Evolutionary conservation across 2,888 invertebrate genomes (phyloP).

Genomic region (Ennomos fuscantarius): DNA sequence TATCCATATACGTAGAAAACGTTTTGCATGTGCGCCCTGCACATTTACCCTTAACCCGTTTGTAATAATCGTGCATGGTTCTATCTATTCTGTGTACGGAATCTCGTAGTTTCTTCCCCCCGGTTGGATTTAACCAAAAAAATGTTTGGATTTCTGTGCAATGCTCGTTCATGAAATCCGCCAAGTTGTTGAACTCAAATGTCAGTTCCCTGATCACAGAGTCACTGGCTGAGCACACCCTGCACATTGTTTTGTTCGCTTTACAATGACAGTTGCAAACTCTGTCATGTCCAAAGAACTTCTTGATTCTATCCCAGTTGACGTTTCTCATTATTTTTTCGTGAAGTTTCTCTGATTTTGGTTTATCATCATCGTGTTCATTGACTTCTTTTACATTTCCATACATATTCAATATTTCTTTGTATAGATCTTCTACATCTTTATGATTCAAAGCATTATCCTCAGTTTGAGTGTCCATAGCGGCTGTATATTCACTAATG

Average conservation of each 20-base stretch:
- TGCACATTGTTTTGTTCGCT: conserved; percentile 64
- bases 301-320: conserved; percentile 55
- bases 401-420: conserved; percentile 10
- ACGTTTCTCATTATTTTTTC: conserved; percentile 1
- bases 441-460: background rate
- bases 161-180: conserved; percentile 67
- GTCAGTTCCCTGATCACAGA: conserved; percentile 68
- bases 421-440: conserved; percentile 11
- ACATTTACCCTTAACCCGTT: conserved; percentile 68
- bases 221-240: conserved; percentile 67
- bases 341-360: background rate
- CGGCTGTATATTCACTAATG: background rate
- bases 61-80: conserved; percentile 64
- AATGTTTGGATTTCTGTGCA: conserved; percentile 74
- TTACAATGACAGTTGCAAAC: conserved; percentile 66
- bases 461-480: background rate
- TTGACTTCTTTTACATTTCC: conserved; percentile 2
- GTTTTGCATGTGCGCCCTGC: conserved; percentile 62
- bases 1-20: conserved; percentile 59
- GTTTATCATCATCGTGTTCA: background rate
- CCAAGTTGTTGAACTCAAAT: conserved; percentile 68
- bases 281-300: conserved; percentile 61
- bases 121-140: conserved; percentile 70
- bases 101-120: conserved; percentile 66
- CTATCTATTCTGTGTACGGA: conserved; percentile 63